Base-by-base conservation (phyloP, 2,888 invertebrate genomes). In the Copidosoma aretas region DNA sequence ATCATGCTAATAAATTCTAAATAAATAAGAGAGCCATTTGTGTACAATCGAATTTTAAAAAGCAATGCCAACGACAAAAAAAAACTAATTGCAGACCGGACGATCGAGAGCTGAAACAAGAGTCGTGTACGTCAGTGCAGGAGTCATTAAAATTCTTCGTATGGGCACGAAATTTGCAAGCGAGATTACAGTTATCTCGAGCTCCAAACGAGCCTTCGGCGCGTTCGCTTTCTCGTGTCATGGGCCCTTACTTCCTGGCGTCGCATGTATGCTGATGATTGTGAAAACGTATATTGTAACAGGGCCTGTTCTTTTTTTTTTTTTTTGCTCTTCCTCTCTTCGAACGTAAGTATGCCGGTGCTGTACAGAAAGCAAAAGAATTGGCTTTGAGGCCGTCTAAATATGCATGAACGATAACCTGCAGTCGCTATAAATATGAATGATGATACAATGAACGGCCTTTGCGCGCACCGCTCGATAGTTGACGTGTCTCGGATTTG, bases 131-230 rank as follows among this genome's bases (percentile, higher is more conserved):
- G n/a, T n/a, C n/a, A n/a, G n/a, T n/a, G n/a, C n/a, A n/a, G n/a
- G n/a, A n/a, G n/a, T 32, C 32, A 32, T 32, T 32, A 32, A 32
- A 32, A 32, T 32, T 32, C 32, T 32, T 3, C 32, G 32, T 32
- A 32, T 32, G 8, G 8, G 32, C 8, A 32, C 32, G 8, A 32
- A 32, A 69, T 71, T 73, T 70, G 64, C 71, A 59, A 70, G 60
- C 71, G 60, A 73, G 73, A 75, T 73, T 70, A 71, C 68, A 75
- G 64, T 58, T 70, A 64, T 64, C 62, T 66, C 66, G 54, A 56
- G 70, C 8, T 70, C 57, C 57, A 60, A 52, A 68, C 41, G 41
- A 8, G 51, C 22, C 25, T n/a, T 21, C 12, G 39, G n/a, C 15
- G 52, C 21, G 32, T 25, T 61, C 46, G 52, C 54, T 54, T 46